phyloP scores from a whole-genome alignment of 2,797 vertebrate genomes.

The Enteromius paludinosus region DNA sequence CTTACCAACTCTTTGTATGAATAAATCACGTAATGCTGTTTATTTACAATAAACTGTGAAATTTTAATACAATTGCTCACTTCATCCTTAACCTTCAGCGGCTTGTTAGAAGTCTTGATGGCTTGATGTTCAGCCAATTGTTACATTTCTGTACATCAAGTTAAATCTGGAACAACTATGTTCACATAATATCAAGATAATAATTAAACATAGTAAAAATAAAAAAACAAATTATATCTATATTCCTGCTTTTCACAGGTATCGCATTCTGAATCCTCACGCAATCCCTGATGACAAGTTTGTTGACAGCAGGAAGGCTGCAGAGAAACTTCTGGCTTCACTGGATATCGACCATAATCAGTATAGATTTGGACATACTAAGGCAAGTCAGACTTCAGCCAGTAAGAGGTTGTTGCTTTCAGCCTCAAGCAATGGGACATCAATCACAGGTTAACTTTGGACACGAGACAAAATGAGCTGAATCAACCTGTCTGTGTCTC shows the following conservation, averaged over 20 bases:
- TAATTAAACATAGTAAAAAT: neutral
- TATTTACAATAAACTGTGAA: neutral
- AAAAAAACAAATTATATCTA: neutral
- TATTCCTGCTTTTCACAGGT: slow-evolving; percentile 71
- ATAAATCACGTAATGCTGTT: neutral
- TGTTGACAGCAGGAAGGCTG: slow-evolving; percentile 91
- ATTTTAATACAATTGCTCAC: neutral
- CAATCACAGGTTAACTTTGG: neutral
- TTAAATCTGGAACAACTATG: neutral
- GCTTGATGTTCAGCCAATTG: neutral
- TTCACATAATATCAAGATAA: neutral
- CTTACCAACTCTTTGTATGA: neutral
- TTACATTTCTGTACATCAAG: neutral
- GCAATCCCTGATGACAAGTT: slow-evolving; percentile 93
- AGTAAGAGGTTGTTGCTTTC: slow-evolving; percentile 2
- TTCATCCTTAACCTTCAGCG: neutral
- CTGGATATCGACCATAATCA: slow-evolving; percentile 87
- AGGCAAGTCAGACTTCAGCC: slow-evolving; percentile 73
- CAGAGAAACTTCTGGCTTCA: slow-evolving; percentile 88
- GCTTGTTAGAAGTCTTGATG: neutral
- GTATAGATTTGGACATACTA: slow-evolving; percentile 93
- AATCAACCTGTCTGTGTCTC: slow-evolving; percentile 17
- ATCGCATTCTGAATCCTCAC: slow-evolving; percentile 90
- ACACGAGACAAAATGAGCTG: neutral
- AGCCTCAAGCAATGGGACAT: neutral